phyloP scores from a whole-genome alignment of 2,113 vertebrate species.

The Syrrhaptes paradoxus region DNA sequence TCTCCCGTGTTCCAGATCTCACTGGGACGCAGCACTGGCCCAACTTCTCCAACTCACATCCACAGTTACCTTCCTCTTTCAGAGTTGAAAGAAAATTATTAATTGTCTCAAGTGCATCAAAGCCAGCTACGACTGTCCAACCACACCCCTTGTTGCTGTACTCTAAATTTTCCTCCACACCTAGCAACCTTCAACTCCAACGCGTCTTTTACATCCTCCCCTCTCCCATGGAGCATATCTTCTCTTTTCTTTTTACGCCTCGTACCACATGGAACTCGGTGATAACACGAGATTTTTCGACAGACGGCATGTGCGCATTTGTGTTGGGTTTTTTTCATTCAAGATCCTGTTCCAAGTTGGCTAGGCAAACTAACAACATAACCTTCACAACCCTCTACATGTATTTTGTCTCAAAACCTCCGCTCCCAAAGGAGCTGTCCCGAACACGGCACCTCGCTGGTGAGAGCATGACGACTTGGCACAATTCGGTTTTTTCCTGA shows the following conservation, averaged over 20 bases:
- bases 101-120: neutral
- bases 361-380: neutral
- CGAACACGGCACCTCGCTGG: neutral
- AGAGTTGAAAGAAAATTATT: neutral
- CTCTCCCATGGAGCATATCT: neutral
- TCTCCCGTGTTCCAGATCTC: neutral
- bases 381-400: neutral
- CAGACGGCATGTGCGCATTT: neutral
- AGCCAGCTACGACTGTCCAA: neutral
- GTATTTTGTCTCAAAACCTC: neutral
- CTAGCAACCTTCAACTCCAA: neutral
- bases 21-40: neutral
- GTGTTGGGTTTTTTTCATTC: neutral
- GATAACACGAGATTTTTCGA: neutral
- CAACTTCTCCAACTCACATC: neutral
- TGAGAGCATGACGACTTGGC: neutral
- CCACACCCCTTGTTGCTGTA: neutral
- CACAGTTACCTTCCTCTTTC: neutral
- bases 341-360: neutral
- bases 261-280: neutral
- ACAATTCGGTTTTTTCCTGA: neutral
- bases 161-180: neutral
- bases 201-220: neutral
- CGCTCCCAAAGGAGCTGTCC: neutral
- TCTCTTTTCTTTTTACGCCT: neutral